These are phyloP conservation scores for Atherix ibis DNA, from an alignment of 2,888 invertebrate genomes.

Conservation along the genomic window DNA sequence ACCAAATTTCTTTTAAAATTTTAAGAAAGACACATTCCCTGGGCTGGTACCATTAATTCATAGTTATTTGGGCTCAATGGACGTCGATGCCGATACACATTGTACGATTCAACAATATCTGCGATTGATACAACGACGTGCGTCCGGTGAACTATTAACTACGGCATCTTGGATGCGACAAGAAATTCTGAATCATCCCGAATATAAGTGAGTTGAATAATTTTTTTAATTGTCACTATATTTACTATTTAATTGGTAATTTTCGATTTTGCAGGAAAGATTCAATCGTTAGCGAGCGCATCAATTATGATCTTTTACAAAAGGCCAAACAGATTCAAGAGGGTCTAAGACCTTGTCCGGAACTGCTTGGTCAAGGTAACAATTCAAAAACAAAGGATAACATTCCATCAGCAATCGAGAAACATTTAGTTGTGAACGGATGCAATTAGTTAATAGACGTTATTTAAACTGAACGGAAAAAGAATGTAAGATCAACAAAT, in stretches of 20 bases:
- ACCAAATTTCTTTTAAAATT: background rate
- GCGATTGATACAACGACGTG: slow-evolving; percentile 73
- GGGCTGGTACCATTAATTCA: slow-evolving; percentile 89
- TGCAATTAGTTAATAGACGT: slow-evolving; percentile 17
- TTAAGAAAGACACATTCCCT: slow-evolving; percentile 80
- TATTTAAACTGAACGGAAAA: too few species aligned
- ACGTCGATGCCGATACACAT: slow-evolving; percentile 95
- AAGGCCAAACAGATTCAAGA: slow-evolving; percentile 57
- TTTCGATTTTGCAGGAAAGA: slow-evolving; percentile 48
- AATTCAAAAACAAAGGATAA: slow-evolving; percentile 70
- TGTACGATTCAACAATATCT: slow-evolving; percentile 95
- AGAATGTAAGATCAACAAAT: too few species aligned
- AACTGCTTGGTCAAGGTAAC: slow-evolving; percentile 56
- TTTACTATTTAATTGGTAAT: slow-evolving; percentile 1
- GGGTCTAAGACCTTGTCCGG: slow-evolving; percentile 54
- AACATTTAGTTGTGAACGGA: slow-evolving; percentile 30
- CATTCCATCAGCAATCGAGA: slow-evolving; percentile 63
- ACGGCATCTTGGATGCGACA: slow-evolving; percentile 90
- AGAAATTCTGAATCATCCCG: slow-evolving; percentile 73
- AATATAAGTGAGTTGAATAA: slow-evolving; percentile 56
- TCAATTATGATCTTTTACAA: slow-evolving; percentile 81
- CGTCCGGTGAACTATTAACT: slow-evolving; percentile 79
- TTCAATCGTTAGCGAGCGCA: slow-evolving; percentile 71
- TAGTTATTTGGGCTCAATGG: slow-evolving; percentile 86
- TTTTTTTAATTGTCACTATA: background rate